phyloP scores from a whole-genome alignment of 30 jellyfish, hydroid and myxozoan species.

The Cassiopea andromeda region DNA sequence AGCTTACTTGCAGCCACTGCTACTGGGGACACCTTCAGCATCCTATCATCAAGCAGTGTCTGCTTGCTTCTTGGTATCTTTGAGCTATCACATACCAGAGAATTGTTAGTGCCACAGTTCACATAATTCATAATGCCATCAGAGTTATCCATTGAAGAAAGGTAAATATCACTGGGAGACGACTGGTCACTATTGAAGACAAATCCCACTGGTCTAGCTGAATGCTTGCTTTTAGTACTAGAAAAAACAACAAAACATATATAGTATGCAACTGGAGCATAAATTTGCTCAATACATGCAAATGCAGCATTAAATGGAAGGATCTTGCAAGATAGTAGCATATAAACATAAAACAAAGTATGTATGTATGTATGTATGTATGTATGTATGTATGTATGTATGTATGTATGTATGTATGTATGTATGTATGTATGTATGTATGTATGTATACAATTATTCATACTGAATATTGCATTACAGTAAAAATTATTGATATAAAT shows the following conservation, averaged over 20 bases:
- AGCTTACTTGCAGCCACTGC: neutral
- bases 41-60: neutral
- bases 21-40: neutral
- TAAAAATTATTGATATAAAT: no score
- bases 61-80: neutral
- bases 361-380: no score
- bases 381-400: no score
- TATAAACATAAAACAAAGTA: no score
- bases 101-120: neutral
- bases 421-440: no score
- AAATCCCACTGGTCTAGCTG: conserved; percentile 55
- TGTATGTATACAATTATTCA: no score
- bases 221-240: conserved; percentile 41
- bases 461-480: no score
- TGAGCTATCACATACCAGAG: neutral
- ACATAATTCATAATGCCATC: neutral
- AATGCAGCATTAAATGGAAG: no score
- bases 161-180: conserved; percentile 49
- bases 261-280: no score
- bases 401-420: no score
- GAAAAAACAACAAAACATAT: neutral
- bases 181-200: conserved; percentile 66
- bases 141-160: neutral
- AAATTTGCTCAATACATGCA: no score
- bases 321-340: no score